phyloP scores from a whole-genome alignment of 2,888 invertebrate genomes.

The Crepidodera aurea region DNA sequence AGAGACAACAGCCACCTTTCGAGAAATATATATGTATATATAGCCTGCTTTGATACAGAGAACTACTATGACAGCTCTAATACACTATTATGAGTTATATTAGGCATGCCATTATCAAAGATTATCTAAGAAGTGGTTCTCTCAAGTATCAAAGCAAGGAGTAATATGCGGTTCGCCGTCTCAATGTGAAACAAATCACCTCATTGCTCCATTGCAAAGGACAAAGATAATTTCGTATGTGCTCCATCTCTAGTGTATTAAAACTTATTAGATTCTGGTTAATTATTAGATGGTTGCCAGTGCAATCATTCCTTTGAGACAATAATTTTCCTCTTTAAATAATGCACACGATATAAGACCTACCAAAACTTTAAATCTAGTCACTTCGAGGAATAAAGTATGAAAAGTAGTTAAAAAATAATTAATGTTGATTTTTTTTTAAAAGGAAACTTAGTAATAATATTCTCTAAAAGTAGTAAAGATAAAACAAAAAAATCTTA shows the following conservation, averaged over 20 bases:
- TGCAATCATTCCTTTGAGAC: background rate
- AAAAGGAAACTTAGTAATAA: no score
- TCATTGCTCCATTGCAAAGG: conserved; percentile 1
- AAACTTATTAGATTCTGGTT: conserved; percentile 15
- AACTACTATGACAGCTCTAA: conserved; percentile 13
- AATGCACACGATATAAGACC: no score
- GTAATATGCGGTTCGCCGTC: conserved; percentile 16
- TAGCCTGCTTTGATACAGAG: no score
- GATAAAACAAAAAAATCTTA: no score
- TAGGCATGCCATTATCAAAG: conserved; percentile 31
- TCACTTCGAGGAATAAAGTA: no score
- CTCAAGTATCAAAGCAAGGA: background rate
- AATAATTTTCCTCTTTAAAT: background rate
- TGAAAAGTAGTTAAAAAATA: no score
- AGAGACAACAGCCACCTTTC: no score
- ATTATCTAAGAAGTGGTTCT: conserved; percentile 28
- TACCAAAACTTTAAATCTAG: no score
- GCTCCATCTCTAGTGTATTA: conserved; percentile 19
- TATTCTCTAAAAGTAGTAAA: no score
- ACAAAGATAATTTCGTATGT: conserved; percentile 22
- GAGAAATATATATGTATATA: no score
- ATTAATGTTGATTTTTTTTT: no score
- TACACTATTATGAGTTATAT: conserved; percentile 30
- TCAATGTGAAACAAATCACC: conserved; percentile 16
- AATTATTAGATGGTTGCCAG: background rate